Evolutionary conservation across 2,888 invertebrate genomes (phyloP).

Genomic region (Pollenia angustigena): DNA sequence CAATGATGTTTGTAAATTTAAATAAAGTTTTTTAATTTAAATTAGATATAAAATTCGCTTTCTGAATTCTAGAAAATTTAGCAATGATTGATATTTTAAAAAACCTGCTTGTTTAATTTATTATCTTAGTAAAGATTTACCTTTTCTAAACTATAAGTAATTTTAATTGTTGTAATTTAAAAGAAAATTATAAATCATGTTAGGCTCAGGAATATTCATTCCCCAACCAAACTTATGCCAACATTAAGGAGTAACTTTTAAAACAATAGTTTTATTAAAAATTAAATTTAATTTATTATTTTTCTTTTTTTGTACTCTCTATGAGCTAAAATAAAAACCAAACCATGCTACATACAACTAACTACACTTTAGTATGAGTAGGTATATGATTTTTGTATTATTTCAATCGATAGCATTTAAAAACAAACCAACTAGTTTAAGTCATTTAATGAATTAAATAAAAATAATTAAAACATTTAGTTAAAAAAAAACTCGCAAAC

Average conservation of each 20-base stretch:
- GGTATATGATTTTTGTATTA: conserved; percentile 38
- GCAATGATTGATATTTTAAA: too few species aligned
- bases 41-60: too few species aligned
- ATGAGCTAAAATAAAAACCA: conserved; percentile 3
- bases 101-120: too few species aligned
- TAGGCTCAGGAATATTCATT: conserved; percentile 61
- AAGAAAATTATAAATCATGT: neutral
- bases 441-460: conserved; percentile 37
- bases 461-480: neutral
- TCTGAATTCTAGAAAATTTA: too few species aligned
- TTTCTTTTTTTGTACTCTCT: neutral
- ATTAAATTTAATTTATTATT: neutral
- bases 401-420: conserved; percentile 54
- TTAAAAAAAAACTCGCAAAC: neutral
- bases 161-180: neutral
- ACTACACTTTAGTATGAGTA: neutral
- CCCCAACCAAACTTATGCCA: conserved; percentile 8
- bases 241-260: neutral
- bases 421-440: neutral
- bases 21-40: too few species aligned
- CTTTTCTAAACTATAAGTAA: too few species aligned
- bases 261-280: neutral
- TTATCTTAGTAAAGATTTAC: too few species aligned
- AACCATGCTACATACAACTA: neutral
- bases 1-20: too few species aligned